Base-by-base conservation (phyloP, 2,888 invertebrate species). In the Epiblema foenella region DNA sequence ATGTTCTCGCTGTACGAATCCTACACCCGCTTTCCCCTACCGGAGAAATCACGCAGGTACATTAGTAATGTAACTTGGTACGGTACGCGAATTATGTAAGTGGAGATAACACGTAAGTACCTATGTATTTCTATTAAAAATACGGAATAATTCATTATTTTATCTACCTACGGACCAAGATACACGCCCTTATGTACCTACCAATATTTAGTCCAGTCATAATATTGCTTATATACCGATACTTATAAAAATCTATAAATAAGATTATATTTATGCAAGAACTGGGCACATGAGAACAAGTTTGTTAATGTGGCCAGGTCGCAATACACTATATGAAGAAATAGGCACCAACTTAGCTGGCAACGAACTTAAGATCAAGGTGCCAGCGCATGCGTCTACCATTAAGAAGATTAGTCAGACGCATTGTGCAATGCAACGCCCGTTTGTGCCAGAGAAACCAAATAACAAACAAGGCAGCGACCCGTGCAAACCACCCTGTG, bases 321-420 rank as follows among this genome's bases (percentile, higher is more conserved):
- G 85, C 84, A 88, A 80, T 84, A 90, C 89, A 78, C 85, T 86
- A 81, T 93, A 86, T 76, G 93, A 93, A 86, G 93, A 93, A 81
- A 89, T 93, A 86, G 92, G 91, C 79, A 85, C 89, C 56, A 89
- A 78, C 78, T 80, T 91, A 80, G 84, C 83, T 78, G 93, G 90
- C 77, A 92, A 92, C 80, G 93, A 93, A 78, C 85, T 93, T 76
- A 93, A 89, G 84, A 91, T 93, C 73, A 91, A 90, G 86, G 88
- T 93, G 64, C 93, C 92, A 69, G 91, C 88, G 52, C 82, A 77
- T 73, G 81, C 89, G 52, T 84, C 93, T 64, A 82, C 91, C 73
- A 90, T 93, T 76, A 92, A 91, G 89, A 91, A 91, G 82, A 89
- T 93, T 72, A 90, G 93, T 77, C 91, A 92, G 78, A 91, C 91